phyloP scores from a whole-genome alignment of 2,888 invertebrate genomes.

The Epinotia demarniana region DNA sequence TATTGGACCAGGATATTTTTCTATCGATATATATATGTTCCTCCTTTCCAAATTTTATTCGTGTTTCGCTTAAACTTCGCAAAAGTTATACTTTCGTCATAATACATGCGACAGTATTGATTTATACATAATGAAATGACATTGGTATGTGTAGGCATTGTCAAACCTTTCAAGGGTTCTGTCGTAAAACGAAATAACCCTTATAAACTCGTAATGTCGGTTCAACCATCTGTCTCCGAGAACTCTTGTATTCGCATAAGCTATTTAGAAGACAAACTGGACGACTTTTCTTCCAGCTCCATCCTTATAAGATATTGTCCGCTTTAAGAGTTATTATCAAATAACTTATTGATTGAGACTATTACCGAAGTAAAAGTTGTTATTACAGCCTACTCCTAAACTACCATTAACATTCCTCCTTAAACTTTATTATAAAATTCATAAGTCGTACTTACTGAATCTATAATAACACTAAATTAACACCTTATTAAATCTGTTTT shows the following conservation, averaged over 20 bases:
- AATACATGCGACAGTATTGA: conserved; percentile 28
- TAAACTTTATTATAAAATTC: too few species aligned
- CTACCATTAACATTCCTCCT: too few species aligned
- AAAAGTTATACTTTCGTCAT: conserved; percentile 47
- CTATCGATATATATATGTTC: conserved; percentile 61
- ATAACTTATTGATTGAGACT: too few species aligned
- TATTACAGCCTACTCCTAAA: too few species aligned
- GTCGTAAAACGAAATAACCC: conserved; percentile 40
- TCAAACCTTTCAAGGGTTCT: conserved; percentile 24
- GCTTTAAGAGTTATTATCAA: neutral
- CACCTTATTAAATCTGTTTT: too few species aligned
- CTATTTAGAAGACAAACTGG: conserved; percentile 15
- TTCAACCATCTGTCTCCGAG: conserved; percentile 31
- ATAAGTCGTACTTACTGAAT: too few species aligned
- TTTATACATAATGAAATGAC: conserved; percentile 34
- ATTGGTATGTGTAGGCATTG: conserved; percentile 25
- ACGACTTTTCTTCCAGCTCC: neutral
- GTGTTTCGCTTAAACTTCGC: conserved; percentile 56
- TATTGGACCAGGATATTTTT: neutral
- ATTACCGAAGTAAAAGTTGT: too few species aligned
- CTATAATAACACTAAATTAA: too few species aligned
- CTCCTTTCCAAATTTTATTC: conserved; percentile 65
- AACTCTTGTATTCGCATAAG: conserved; percentile 4
- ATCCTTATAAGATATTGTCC: neutral
- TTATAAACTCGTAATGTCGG: conserved; percentile 39